Conservation (phyloP, 1,140 invertebrate genomes). For the Polypedilum pembai region DNA sequence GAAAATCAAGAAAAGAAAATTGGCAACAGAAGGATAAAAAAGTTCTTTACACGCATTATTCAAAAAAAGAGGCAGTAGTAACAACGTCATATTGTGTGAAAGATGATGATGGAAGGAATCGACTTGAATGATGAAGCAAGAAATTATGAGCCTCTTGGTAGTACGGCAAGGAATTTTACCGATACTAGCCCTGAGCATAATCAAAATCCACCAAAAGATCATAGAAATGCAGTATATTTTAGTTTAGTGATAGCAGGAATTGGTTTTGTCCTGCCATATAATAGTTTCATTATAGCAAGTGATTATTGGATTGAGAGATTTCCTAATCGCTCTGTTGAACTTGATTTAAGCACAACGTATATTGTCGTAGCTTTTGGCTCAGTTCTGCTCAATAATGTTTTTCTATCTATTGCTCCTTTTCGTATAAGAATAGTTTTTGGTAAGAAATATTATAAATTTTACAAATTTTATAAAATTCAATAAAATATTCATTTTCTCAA, state of each 20-base stretch:
- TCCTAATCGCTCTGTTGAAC: slow-evolving; percentile 74
- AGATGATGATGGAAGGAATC: slow-evolving; percentile 24
- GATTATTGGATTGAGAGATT: slow-evolving; percentile 81
- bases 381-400: slow-evolving; percentile 75
- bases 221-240: slow-evolving; percentile 69
- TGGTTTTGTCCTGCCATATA: slow-evolving; percentile 84
- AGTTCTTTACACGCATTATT: neutral
- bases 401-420: slow-evolving; percentile 74
- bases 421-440: slow-evolving; percentile 79
- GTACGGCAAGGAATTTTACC: neutral
- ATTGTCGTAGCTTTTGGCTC: slow-evolving; percentile 79
- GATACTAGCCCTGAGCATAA: slow-evolving; percentile 39
- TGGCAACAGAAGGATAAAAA: neutral
- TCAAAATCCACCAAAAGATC: slow-evolving; percentile 59
- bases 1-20: neutral
- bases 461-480: no score
- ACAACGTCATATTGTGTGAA: neutral
- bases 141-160: slow-evolving; percentile 14
- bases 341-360: slow-evolving; percentile 87
- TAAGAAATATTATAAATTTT: no score
- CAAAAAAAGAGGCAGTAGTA: neutral
- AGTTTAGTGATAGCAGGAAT: slow-evolving; percentile 77
- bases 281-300: slow-evolving; percentile 84
- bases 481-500: slow-evolving; percentile 21
- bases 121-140: slow-evolving; percentile 12